Percentiles rank a stretch among this genome's conserved stretches.
Conservation (phyloP, 2,113 vertebrate species). For the Triplophysa dalaica region DNA sequence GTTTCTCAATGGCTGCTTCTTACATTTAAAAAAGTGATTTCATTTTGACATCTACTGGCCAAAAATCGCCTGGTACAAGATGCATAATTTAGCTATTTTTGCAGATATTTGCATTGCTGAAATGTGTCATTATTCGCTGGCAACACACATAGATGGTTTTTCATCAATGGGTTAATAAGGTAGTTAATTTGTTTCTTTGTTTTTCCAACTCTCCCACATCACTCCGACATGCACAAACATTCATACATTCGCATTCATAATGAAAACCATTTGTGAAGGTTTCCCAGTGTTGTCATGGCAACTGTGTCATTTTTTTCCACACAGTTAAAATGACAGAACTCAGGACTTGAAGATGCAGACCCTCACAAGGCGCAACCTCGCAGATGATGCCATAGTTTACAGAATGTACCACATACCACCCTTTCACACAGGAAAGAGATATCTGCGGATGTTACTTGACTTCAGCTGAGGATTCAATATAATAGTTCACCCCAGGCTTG, state of each 20-base stretch:
- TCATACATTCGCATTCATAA: neutral
- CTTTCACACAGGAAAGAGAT: conserved; percentile 28
- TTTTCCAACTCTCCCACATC: conserved; percentile 3
- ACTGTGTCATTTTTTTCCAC: conserved; percentile 26
- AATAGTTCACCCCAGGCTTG: conserved; percentile 13
- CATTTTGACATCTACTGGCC: neutral
- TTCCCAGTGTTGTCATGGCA: conserved; percentile 45
- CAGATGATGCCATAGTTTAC: neutral
- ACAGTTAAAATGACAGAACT: conserved; percentile 34
- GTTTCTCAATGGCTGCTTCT: neutral
- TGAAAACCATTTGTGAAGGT: conserved; percentile 24
- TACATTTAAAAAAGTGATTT: neutral
- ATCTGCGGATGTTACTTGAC: conserved; percentile 16
- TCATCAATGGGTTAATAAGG: conserved; percentile 23
- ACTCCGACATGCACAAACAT: conserved; percentile 26
- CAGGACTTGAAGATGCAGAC: conserved; percentile 32
- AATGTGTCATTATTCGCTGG: conserved; percentile 24
- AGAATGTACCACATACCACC: neutral
- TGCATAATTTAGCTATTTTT: conserved; percentile 14
- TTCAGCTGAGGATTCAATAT: conserved; percentile 20
- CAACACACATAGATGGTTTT: neutral
- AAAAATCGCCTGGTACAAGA: conserved; percentile 2
- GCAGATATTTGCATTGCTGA: conserved; percentile 3
- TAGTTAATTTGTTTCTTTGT: neutral
- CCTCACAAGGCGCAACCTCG: conserved; percentile 1